These are phyloP conservation scores for Axea sp. DNA, from an alignment of 2,888 invertebrate genomes.

Conservation along the genomic window DNA sequence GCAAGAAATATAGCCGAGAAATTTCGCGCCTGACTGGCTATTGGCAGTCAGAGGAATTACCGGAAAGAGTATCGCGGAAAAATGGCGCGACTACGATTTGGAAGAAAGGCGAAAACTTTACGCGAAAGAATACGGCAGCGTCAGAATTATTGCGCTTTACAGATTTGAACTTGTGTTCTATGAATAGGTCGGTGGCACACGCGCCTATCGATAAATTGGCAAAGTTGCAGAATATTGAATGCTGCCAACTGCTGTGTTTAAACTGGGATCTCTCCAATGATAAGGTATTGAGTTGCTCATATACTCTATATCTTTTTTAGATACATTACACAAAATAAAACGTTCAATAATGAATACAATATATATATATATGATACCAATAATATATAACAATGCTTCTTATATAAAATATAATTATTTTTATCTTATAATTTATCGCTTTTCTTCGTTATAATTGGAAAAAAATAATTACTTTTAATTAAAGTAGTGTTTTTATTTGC, in stretches of 20 bases:
- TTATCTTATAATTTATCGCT: too few relatives aligned
- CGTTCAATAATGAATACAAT: too few relatives aligned
- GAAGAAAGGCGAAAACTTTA: slow-evolving; percentile 59
- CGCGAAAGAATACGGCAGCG: slow-evolving; percentile 42
- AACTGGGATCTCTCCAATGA: slow-evolving; percentile 60
- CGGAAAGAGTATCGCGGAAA: slow-evolving; percentile 57
- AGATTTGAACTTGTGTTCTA: slow-evolving; percentile 47
- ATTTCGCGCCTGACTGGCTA: slow-evolving; percentile 60
- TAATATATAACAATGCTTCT: too few relatives aligned
- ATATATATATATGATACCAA: too few relatives aligned
- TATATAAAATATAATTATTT: too few relatives aligned
- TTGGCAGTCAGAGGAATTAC: slow-evolving; percentile 55
- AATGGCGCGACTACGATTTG: slow-evolving; percentile 60
- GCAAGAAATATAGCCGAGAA: slow-evolving; percentile 59
- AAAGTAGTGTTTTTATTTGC: too few relatives aligned
- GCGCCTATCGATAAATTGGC: slow-evolving; percentile 71
- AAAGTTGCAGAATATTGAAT: slow-evolving; percentile 73
- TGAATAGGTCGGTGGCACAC: slow-evolving; percentile 60
- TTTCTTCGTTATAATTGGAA: too few relatives aligned
- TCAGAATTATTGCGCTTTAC: slow-evolving; percentile 57
- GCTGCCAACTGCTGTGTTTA: slow-evolving; percentile 69
- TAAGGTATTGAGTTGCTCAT: slow-evolving; percentile 12
- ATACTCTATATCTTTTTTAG: neutral
- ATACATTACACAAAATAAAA: too few relatives aligned
- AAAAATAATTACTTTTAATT: too few relatives aligned